Conservation (phyloP, 2,888 invertebrate species). For the Myathropa florea region DNA sequence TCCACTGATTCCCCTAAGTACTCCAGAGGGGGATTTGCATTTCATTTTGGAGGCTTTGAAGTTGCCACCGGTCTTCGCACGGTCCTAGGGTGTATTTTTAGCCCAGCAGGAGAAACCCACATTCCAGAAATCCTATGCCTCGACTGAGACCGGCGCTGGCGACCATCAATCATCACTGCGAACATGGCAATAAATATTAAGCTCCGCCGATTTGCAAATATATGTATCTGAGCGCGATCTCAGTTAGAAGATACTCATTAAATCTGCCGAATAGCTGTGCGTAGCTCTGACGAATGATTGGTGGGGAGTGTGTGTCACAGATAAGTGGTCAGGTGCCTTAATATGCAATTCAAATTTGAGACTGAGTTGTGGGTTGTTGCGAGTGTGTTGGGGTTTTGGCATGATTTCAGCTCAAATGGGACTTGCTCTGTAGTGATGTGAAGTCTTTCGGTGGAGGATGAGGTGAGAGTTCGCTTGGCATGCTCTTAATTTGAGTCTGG, state of each 20-base stretch:
- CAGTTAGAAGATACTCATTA: neutral
- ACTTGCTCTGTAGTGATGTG: too few species aligned
- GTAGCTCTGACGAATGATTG: neutral
- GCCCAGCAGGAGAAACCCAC: too few species aligned
- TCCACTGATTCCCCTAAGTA: neutral
- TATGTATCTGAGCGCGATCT: neutral
- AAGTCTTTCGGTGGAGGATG: too few species aligned
- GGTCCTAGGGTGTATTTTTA: too few species aligned
- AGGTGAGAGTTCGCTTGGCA: too few species aligned
- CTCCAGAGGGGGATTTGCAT: neutral
- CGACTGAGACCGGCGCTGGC: neutral
- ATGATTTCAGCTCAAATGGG: too few species aligned
- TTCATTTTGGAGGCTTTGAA: neutral
- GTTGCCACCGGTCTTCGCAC: neutral
- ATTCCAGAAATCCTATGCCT: too few species aligned
- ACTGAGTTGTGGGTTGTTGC: too few species aligned
- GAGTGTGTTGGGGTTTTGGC: too few species aligned
- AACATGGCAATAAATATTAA: neutral
- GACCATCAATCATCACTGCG: neutral
- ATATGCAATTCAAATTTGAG: neutral
- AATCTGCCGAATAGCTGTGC: neutral
- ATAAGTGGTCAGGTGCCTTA: neutral
- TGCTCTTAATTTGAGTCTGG: too few species aligned
- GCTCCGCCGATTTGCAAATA: neutral
- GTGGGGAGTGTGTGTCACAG: neutral